Evolutionary conservation across 2,888 invertebrate species (phyloP), one percentile per base, ranked within the genome.

Genomic region (Hedya salicella): DNA sequence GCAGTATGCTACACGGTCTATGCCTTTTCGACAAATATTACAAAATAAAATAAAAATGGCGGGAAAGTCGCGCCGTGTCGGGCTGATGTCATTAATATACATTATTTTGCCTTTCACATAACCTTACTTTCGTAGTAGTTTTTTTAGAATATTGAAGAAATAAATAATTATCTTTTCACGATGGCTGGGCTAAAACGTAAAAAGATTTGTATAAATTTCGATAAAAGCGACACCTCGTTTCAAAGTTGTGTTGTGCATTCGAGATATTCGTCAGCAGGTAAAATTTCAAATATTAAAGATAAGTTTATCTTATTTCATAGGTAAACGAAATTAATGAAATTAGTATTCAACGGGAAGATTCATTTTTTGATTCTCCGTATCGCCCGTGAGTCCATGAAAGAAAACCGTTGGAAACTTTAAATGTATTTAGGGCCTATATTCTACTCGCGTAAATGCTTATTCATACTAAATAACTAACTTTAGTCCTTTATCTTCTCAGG

Each of bases 131-230:
- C 9, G 9, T 11, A 36, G 9, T 36, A 36, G 36, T 36, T 36
- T 36, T 36, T 9, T 36, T 36, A 9, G 11, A 36, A 36, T 36
- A 36, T 36, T 36, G 36, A 9, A 25, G 25, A 36, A 9, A 36
- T 36, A 19, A 14, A 36, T 36, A 36, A n/a, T 4, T 17, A 16
- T 11, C 16, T 50, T 6, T 48, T 14, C 19, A 60, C 4, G 16
- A 65, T 65, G 65, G 53, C 59, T 13, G 36, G 25, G 13, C 44
- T 19, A 16, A 60, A 50, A 6, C 65, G 46, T 25, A 50, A 60
- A 42, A 63, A 56, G 25, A 65, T 60, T 50, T 60, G 39, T 13
- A 65, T 65, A 39, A 60, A 60, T 46, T 65, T 65, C 13, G 65
- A 60, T 53, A 60, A 44, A 59, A 44, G 59, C 30, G 52, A 60